Evolutionary conservation across 2,797 vertebrate species (phyloP), one percentile per base, ranked within the genome.

Genomic region (Crypturellus tataupa): DNA sequence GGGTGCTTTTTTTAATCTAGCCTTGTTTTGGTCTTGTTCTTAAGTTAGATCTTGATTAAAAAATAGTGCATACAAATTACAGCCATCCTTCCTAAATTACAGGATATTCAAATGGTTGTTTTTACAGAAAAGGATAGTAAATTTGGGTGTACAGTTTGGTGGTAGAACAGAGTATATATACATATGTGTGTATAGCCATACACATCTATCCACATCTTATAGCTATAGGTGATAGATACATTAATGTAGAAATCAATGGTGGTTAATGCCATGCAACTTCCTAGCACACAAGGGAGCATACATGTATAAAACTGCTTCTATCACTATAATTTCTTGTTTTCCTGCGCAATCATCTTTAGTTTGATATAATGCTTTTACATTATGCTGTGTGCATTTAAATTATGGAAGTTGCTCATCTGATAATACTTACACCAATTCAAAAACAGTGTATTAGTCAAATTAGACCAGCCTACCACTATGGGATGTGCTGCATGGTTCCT

Each of bases 151-250:
- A 44, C 27, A 40, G 65, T 75, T 62, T 94, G 80, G 90, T 90
- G 86, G 72, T 33, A 81, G 92, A 92, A 73, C 70, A 93, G 85
- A 93, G 92, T 88, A 77, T 80, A 51, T 93, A 79, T 91, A 49
- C 60, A 70, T 53, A 58, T 27, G 21, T 90, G 77, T 58, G 69
- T 84, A 13, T 79, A 85, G 70, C 85, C 81, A 37, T 90, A 90
- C 58, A 81, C 58, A 71, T 76, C 77, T 69, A 49, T 55, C 42
- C 29, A 37, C 59, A 77, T 67, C 17, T 1, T 44, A 24, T 53
- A 93, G 70, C 87, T 93, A 37, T 39, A 94, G 63, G 77, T 93
- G 67, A 87, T 85, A 69, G 44, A 42, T 92, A 2, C 35, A 64
- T 84, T 87, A 84, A 73, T 80, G 64, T 73, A 88, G 64, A 90